These are phyloP conservation scores for Druceiella hillmani DNA, from an alignment of 2,888 invertebrate species.

Conservation along the genomic window DNA sequence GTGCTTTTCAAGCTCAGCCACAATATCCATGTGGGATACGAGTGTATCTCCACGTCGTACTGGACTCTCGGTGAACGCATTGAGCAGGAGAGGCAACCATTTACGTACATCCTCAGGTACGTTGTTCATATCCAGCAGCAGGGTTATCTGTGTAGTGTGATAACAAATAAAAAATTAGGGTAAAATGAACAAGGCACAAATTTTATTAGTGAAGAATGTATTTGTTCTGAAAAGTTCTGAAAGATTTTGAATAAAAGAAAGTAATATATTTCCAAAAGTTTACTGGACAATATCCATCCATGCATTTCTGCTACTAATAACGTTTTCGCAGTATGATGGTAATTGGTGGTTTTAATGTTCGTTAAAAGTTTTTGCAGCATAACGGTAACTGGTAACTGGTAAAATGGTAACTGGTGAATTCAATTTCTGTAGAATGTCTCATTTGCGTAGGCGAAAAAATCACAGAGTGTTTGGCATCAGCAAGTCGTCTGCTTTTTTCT, in stretches of 20 bases:
- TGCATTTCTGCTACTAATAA: background rate
- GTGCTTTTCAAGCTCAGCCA: constrained; percentile 72
- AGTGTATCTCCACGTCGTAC: constrained; percentile 53
- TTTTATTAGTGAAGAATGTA: constrained; percentile 7
- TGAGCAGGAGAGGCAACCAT: constrained; percentile 71
- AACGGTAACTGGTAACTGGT: too few species aligned
- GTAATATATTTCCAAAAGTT: constrained; percentile 1
- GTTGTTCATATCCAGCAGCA: constrained; percentile 63
- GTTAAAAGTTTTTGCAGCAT: too few species aligned
- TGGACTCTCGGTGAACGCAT: constrained; percentile 72
- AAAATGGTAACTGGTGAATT: too few species aligned
- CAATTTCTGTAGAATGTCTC: too few species aligned
- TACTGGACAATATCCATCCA: too few species aligned
- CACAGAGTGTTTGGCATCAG: too few species aligned
- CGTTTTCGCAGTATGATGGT: background rate
- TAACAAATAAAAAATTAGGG: background rate
- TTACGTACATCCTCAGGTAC: constrained; percentile 55
- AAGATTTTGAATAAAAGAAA: constrained; percentile 9
- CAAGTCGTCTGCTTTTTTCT: too few species aligned
- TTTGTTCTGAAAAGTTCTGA: too few species aligned
- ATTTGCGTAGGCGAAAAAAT: too few species aligned
- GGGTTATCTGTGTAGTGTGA: constrained; percentile 56
- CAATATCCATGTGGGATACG: constrained; percentile 65
- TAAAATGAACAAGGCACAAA: background rate
- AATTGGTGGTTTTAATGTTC: background rate